Base-by-base conservation (phyloP, 2,113 vertebrate genomes). In the Pholis gunnellus region DNA sequence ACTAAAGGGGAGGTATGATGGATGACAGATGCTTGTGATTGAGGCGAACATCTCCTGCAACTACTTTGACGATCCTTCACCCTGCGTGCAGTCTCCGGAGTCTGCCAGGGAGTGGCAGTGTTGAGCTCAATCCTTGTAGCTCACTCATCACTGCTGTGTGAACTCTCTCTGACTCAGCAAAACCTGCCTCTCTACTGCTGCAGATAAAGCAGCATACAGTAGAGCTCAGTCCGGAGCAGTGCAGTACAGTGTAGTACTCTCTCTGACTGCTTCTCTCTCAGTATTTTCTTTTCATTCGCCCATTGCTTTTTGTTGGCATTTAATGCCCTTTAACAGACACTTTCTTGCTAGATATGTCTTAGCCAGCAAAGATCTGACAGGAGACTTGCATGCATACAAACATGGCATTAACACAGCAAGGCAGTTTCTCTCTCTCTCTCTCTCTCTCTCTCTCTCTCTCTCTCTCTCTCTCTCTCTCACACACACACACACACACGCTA, bases 101-200 rank as follows among this genome's bases (percentile, higher is more conserved):
- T 22, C 48, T 77, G 78, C 93, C 95, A 94, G 88, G n/a, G 57
- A 73, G 92, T 83, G 94, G 93, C 93, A 92, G 86, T 75, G 65
- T 76, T 91, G 93, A 93, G 93, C 82, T 67, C 61, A 34, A 5
- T 70, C 44, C 29, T n/a, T 25, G 34, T 10, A 1, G 75, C 85
- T 87, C 79, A 52, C 80, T 91, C 84, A 84, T 82, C 81, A 81
- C 75, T 87, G 86, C 87, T 86, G 84, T 10, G 60, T 77, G 86
- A 80, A 85, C 80, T 88, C 75, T 82, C 90, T 94, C 93, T 94
- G 94, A 94, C 92, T 95, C 94, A 94, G 94, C 94, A 93, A 87
- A 93, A 90, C 42, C 73, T 22, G 57, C n/a, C 38, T 48, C 25
- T 67, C 70, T 46, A 65, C 73, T 87, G 85, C 83, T 86, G 92